A percentile compares a stretch with the other conserved stretches of the same genome.
Evolutionary conservation across 2,113 vertebrate species (phyloP).

Genomic region (Sisor rabdophorus): DNA sequence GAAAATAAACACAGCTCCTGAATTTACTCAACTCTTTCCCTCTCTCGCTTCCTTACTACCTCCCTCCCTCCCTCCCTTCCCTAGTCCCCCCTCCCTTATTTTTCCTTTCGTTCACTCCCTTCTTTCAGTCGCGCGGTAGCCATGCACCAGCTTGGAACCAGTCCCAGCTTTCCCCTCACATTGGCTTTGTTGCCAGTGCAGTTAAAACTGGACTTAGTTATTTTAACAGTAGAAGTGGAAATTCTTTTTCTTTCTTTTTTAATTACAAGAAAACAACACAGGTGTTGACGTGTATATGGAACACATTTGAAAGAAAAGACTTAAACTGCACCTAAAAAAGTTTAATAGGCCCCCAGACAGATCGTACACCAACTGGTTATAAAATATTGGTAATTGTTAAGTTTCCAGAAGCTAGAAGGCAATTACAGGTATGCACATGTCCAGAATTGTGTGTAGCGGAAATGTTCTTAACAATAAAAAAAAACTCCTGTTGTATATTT

Average conservation of each 20-base stretch:
- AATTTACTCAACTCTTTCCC: conserved; percentile 23
- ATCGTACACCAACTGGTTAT: background rate
- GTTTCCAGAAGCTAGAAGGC: background rate
- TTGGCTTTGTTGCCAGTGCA: conserved; percentile 4
- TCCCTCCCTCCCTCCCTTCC: conserved; percentile 19
- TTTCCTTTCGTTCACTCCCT: conserved; percentile 23
- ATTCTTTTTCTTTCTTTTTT: background rate
- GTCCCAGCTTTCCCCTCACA: conserved; percentile 37
- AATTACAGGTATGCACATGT: background rate
- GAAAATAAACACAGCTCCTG: conserved; percentile 28
- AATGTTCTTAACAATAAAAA: background rate
- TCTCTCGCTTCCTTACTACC: background rate
- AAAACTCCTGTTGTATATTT: background rate
- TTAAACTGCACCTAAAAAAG: background rate
- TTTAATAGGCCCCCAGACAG: background rate
- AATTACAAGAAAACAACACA: background rate
- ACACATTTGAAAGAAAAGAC: background rate
- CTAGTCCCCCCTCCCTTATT: background rate
- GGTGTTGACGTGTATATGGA: background rate
- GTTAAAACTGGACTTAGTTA: background rate
- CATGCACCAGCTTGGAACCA: conserved; percentile 39
- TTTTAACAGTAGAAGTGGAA: background rate
- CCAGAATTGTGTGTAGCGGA: background rate
- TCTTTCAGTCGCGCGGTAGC: conserved; percentile 31
- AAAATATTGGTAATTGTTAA: background rate